Percentiles rank a stretch among this genome's conserved stretches.
Conservation (phyloP, 1,140 invertebrate species). For the Cydia strobilella region DNA sequence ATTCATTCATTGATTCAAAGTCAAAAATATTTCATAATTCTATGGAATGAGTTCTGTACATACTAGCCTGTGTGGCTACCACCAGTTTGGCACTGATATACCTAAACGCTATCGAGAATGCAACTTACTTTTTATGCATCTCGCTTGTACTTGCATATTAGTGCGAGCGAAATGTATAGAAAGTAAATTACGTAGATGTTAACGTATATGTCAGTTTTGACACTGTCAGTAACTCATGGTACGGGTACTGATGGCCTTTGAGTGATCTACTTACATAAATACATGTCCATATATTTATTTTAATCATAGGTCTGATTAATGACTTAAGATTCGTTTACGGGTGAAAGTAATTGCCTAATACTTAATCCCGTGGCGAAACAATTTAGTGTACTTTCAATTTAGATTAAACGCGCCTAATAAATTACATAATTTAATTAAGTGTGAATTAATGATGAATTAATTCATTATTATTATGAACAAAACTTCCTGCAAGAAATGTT, state of each 20-base stretch:
- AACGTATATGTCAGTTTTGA: too few species aligned
- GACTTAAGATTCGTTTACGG: conserved; percentile 1
- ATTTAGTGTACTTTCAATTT: background rate
- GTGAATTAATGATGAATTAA: background rate
- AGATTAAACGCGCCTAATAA: background rate
- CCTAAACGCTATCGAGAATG: too few species aligned
- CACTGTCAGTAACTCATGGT: too few species aligned
- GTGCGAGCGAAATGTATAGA: too few species aligned
- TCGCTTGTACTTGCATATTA: too few species aligned
- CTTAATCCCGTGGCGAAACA: background rate
- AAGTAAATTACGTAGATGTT: too few species aligned
- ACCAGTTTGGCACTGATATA: too few species aligned
- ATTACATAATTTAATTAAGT: background rate
- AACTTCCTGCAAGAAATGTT: conserved; percentile 5
- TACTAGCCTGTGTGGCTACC: too few species aligned
- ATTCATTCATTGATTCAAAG: too few species aligned
- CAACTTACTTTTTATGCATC: too few species aligned
- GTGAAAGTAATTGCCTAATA: conserved; percentile 28
- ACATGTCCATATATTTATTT: background rate
- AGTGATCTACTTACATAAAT: background rate
- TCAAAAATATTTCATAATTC: too few species aligned
- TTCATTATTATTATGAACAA: background rate
- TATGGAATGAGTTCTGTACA: background rate
- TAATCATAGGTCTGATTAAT: background rate
- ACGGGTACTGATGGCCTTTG: background rate